A percentile compares a stretch with the other conserved stretches of the same genome.
These are phyloP conservation scores for Sminthurides bifidus DNA, from an alignment of 1,140 invertebrate genomes.

Conservation along the genomic window DNA sequence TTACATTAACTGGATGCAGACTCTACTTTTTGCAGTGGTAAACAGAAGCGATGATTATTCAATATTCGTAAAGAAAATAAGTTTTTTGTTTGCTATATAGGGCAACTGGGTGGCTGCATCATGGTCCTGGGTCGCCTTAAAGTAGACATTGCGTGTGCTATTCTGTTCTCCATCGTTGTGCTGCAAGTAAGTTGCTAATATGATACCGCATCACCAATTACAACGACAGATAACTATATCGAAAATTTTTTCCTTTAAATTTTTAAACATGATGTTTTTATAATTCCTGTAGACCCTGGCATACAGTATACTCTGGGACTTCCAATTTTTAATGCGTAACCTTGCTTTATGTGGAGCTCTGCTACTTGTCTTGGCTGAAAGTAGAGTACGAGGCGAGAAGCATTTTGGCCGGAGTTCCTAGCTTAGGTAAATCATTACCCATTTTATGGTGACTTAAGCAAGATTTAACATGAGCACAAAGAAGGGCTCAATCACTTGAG, in stretches of 20 bases:
- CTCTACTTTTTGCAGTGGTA: not conserved
- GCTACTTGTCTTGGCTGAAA: slow-evolving; percentile 86
- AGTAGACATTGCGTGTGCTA: slow-evolving; percentile 86
- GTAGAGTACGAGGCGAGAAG: slow-evolving; percentile 78
- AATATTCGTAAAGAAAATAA: no score
- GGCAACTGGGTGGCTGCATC: slow-evolving; percentile 86
- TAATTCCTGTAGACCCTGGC: slow-evolving; percentile 63
- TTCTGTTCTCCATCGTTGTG: slow-evolving; percentile 91
- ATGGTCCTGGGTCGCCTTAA: slow-evolving; percentile 88
- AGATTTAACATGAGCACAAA: no score
- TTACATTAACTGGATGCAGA: not conserved
- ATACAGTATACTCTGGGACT: slow-evolving; percentile 96
- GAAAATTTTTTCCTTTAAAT: not conserved
- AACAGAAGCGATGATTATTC: not conserved
- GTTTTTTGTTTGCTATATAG: slow-evolving; percentile 12
- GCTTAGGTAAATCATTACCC: slow-evolving; percentile 50
- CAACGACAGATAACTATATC: not conserved
- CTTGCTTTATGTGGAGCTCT: slow-evolving; percentile 91
- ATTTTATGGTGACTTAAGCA: no score
- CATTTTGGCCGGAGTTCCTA: slow-evolving; percentile 95
- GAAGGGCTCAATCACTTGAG: not conserved
- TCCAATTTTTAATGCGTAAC: slow-evolving; percentile 92
- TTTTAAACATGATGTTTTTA: not conserved
- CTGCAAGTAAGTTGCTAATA: slow-evolving; percentile 58
- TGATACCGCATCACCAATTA: not conserved